Base-by-base conservation (phyloP, 2,888 invertebrate species). In the Crocallis elinguaria region DNA sequence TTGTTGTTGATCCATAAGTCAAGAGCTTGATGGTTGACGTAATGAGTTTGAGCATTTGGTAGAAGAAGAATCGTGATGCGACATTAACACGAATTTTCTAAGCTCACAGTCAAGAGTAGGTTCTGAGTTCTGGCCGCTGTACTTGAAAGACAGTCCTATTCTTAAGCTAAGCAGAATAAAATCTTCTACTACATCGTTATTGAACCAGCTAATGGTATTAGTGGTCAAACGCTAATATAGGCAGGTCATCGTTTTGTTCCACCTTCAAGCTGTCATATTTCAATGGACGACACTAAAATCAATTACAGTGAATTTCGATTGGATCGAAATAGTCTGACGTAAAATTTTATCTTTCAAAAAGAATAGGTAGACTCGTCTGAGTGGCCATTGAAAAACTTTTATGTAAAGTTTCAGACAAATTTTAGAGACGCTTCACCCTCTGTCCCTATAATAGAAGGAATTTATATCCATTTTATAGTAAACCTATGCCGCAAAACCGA, bases 401-500 rank as follows among this genome's bases (percentile, higher is more conserved):
- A 59, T 59, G 43, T 36, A 36, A 53, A 13, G 33, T 60, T 57
- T 44, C 43, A 62, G 62, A 60, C 68, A 52, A 53, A 36, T 52
- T 62, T 60, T 57, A 60, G 44, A 35, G 29, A 14, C 45, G 29
- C 6, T 45, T 32, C 35, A 42, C 56, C 42, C 48, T 55, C 50
- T 38, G 38, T 33, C 48, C 46, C 23, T 46, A 32, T 48, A 54
- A 49, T 50, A 54, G 35, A 42, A 53, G 42, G 54, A 49, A 62
- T 64, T 57, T 62, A 64, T 59, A 57, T 46, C 62, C 36, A 48
- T 59, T 62, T 61, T 60, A 62, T 55, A 56, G 61, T 52, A 56
- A 56, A 67, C 57, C 52, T 50, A 60, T 57, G 49, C 54, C 53
- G 37, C 51, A 58, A 67, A 65, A 53, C 60, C 58, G 38, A 60